Evolutionary conservation across 2,888 invertebrate genomes (phyloP).

Genomic region (Catotricha subobsoleta): DNA sequence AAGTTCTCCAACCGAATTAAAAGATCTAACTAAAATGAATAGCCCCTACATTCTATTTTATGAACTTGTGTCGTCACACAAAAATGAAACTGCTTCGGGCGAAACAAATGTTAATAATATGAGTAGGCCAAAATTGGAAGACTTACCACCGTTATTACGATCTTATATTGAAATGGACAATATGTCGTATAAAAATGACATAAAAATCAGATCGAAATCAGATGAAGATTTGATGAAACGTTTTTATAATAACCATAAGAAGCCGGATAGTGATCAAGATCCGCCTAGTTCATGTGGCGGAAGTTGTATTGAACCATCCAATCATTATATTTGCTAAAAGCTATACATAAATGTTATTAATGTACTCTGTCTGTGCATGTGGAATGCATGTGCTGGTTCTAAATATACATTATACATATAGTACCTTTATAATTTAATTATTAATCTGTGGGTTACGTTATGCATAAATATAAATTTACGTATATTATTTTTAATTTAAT

Average conservation of each 20-base stretch:
- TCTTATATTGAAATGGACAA: constrained; percentile 26
- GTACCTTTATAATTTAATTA: too few relatives aligned
- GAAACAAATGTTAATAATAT: neutral
- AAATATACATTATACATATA: too few relatives aligned
- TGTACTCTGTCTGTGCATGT: too few relatives aligned
- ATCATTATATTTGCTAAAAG: constrained; percentile 4
- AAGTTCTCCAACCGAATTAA: constrained; percentile 41
- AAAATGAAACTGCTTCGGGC: neutral
- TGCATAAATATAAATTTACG: too few relatives aligned
- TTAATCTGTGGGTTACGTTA: too few relatives aligned
- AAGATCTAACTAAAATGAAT: constrained; percentile 45
- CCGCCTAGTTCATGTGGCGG: constrained; percentile 25
- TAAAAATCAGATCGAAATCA: constrained; percentile 14
- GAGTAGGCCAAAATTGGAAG: constrained; percentile 18
- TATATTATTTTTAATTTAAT: too few relatives aligned
- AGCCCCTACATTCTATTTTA: constrained; percentile 77
- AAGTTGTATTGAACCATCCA: constrained; percentile 1
- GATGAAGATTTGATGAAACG: constrained; percentile 4
- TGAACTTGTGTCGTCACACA: constrained; percentile 23
- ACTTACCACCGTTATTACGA: constrained; percentile 22
- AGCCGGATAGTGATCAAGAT: constrained; percentile 21
- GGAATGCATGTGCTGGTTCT: too few relatives aligned
- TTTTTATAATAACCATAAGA: constrained; percentile 2
- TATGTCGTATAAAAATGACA: constrained; percentile 21
- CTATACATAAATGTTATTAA: neutral